Conservation (phyloP, 2,888 invertebrate species). For the Orgyia antiqua region DNA sequence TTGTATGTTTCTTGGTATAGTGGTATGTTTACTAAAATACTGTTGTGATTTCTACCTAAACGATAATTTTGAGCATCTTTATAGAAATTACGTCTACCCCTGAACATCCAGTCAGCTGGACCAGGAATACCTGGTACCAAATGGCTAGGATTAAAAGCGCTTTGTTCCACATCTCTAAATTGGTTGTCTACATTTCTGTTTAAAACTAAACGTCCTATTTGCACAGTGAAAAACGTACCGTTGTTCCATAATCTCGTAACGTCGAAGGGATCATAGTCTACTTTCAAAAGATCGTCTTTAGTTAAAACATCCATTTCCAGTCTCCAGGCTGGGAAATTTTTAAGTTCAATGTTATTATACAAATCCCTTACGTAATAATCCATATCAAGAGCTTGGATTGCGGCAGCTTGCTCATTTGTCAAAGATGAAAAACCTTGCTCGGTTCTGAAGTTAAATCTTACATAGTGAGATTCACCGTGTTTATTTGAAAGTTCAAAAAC, state of each 20-base stretch:
- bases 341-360: slow-evolving; percentile 87
- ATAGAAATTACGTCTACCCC: slow-evolving; percentile 66
- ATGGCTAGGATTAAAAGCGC: slow-evolving; percentile 57
- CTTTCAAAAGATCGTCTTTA: slow-evolving; percentile 44
- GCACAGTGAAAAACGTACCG: slow-evolving; percentile 61
- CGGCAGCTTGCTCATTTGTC: slow-evolving; percentile 76
- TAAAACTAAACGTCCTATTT: slow-evolving; percentile 66
- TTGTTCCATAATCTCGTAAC: slow-evolving; percentile 62
- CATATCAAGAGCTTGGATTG: slow-evolving; percentile 83
- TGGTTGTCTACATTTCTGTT: slow-evolving; percentile 68
- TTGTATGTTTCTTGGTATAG: slow-evolving; percentile 27
- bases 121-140: slow-evolving; percentile 66
- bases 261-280: slow-evolving; percentile 63
- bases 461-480: slow-evolving; percentile 82
- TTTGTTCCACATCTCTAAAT: slow-evolving; percentile 71
- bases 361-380: slow-evolving; percentile 90
- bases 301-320: slow-evolving; percentile 61
- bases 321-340: slow-evolving; percentile 69
- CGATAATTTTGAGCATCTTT: slow-evolving; percentile 72
- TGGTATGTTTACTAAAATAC: slow-evolving; percentile 33
- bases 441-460: slow-evolving; percentile 93
- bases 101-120: slow-evolving; percentile 71
- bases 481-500: slow-evolving; percentile 91
- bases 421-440: slow-evolving; percentile 90
- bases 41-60: slow-evolving; percentile 33